Conservation (phyloP, 2,113 vertebrate species). For the Mormoops blainvillei region DNA sequence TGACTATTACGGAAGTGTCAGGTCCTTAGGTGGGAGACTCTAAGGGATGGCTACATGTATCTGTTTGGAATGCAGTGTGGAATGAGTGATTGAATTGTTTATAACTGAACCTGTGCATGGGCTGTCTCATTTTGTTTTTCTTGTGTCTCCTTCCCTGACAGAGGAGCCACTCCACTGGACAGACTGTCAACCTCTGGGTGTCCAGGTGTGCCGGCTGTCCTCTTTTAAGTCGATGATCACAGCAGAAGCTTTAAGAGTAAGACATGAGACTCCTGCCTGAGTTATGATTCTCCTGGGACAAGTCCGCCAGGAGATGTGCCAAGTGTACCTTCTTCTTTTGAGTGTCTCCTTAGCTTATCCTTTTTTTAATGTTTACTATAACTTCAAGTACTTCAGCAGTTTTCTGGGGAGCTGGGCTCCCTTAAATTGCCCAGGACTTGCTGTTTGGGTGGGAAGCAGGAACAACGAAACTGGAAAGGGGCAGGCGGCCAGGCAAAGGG, state of each 20-base stretch:
- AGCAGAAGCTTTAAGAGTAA: not conserved
- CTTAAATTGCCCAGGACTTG: not conserved
- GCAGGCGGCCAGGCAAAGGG: not conserved
- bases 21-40: not conserved
- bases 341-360: not conserved
- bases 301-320: not conserved
- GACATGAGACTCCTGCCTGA: not conserved
- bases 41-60: not conserved
- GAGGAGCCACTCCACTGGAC: not conserved
- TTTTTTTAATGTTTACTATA: not conserved
- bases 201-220: not conserved
- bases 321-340: not conserved
- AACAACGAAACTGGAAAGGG: not conserved
- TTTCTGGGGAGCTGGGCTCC: not conserved
- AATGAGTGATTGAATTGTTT: not conserved
- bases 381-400: not conserved
- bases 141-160: no score
- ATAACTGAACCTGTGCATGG: not conserved
- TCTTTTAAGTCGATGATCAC: not conserved
- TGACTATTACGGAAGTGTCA: not conserved
- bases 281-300: not conserved
- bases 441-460: not conserved
- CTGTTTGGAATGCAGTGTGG: not conserved
- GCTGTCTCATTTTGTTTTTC: no score
- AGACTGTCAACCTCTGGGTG: not conserved